phyloP scores from a whole-genome alignment of 2,888 invertebrate genomes.

The Cataglyphis rosenhaueri region DNA sequence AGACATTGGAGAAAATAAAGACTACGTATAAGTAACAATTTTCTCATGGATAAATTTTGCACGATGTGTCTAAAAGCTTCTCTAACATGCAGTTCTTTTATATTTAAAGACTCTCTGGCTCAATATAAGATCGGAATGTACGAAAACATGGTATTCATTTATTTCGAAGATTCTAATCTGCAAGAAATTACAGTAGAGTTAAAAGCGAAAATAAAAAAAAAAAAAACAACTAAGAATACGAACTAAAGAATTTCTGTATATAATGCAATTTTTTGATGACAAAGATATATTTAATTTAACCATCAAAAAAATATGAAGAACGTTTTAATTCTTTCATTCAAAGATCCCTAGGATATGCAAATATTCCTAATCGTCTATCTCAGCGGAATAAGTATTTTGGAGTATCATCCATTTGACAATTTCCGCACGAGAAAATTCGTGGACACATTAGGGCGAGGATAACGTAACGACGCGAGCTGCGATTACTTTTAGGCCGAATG shows the following conservation, averaged over 20 bases:
- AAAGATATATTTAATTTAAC: background rate
- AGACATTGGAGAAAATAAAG: slow-evolving; percentile 41
- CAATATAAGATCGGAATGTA: background rate
- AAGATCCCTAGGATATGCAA: background rate
- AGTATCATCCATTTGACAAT: slow-evolving; percentile 42
- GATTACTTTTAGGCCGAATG: slow-evolving; percentile 36
- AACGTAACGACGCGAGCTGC: slow-evolving; percentile 2
- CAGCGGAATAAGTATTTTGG: background rate
- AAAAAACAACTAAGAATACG: background rate
- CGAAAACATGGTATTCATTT: background rate
- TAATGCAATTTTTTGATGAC: background rate
- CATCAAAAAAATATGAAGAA: background rate
- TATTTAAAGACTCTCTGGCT: slow-evolving; percentile 17
- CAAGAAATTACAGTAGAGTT: background rate
- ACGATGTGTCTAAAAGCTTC: slow-evolving; percentile 21
- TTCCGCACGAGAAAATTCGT: slow-evolving; percentile 36
- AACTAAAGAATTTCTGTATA: background rate
- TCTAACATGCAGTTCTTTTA: slow-evolving; percentile 26
- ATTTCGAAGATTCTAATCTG: background rate
- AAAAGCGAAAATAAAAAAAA: background rate
- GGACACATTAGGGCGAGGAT: slow-evolving; percentile 37
- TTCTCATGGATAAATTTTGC: slow-evolving; percentile 32
- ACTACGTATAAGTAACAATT: slow-evolving; percentile 58
- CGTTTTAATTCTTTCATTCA: slow-evolving; percentile 4
- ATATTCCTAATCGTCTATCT: background rate